phyloP scores from a whole-genome alignment of 2,888 invertebrate species.

The Alcis repandata region DNA sequence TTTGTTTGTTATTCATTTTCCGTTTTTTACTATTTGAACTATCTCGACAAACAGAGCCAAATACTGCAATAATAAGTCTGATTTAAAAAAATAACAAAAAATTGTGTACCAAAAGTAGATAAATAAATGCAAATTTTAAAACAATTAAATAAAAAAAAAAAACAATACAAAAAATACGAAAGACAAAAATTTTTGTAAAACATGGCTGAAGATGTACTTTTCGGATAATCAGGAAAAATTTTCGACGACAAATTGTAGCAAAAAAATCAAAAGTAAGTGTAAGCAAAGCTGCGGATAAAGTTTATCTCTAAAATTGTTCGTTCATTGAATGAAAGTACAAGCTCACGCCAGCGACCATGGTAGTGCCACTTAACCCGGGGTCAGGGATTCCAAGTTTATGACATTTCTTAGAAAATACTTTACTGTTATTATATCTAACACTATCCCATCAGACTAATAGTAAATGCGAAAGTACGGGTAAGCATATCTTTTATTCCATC shows the following conservation, averaged over 20 bases:
- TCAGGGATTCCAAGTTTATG: conserved; percentile 25
- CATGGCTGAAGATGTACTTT: too few relatives aligned
- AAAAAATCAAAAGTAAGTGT: not conserved
- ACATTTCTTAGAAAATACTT: conserved; percentile 22
- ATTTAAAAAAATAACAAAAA: too few relatives aligned
- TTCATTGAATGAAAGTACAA: conserved; percentile 15
- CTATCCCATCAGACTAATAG: not conserved
- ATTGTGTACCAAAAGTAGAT: too few relatives aligned
- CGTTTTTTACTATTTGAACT: not conserved
- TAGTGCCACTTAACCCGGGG: conserved; percentile 22
- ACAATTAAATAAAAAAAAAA: too few relatives aligned
- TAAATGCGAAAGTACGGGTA: not conserved
- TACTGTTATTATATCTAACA: conserved; percentile 1
- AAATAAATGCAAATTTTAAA: too few relatives aligned
- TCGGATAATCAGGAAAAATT: too few relatives aligned
- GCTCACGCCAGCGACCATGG: not conserved
- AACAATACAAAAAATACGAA: too few relatives aligned
- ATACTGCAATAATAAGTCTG: too few relatives aligned
- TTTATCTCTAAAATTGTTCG: not conserved
- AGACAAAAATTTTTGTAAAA: too few relatives aligned
- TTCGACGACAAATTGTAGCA: too few relatives aligned
- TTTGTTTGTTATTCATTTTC: not conserved
- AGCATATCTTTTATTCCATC: too few relatives aligned
- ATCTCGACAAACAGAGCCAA: not conserved
- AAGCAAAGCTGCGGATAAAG: not conserved